Base-by-base conservation (phyloP, 2,888 invertebrate genomes). In the Zonitis immaculata region DNA sequence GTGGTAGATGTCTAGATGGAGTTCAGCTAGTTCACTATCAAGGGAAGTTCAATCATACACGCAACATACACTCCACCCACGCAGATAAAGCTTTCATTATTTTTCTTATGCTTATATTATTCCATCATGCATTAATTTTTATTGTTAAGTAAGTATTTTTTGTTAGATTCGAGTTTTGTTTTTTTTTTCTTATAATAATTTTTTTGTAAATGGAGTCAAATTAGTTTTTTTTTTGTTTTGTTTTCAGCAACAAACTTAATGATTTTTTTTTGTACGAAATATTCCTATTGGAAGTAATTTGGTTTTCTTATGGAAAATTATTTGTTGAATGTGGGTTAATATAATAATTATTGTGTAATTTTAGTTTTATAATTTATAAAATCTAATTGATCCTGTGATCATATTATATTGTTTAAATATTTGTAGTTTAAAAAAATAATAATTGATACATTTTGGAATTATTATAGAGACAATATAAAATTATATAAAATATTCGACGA, bases 1-100 rank as follows among this genome's bases (percentile, higher is more conserved):
- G 75, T 75, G 73, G 78, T 78, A 82, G 81, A 78, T 82, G 76
- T 82, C 82, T 78, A 80, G 82, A 74, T 82, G 81, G 81, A 82
- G 82, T 76, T 82, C 82, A 58, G 75, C 80, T 77, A 82, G 82
- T 77, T 82, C 82, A 68, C 76, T 82, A 66, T 82, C 82, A 66
- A 77, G 79, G 73, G 82, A 82, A 72, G 82, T 82, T 71, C 81
- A 81, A 74, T 79, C 76, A 74, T 81, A 81, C 77, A 81, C 79
- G 75, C 76, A 76, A 76, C 76, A 62, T 60, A 72, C 70, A 74
- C 73, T 74, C 73, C 75, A 76, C 73, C 75, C 74, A 70, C 68
- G 73, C 69, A 68, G 63, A 58, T 70, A 70, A 59, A 57, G 54
- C 58, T 53, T 53, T 48, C 28, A n/a, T n/a, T n/a, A n/a, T 43